A percentile compares a stretch with the other conserved stretches of the same genome.
Evolutionary conservation across 2,797 vertebrate species (phyloP).

Genomic region (Pogoniulus pusillus): DNA sequence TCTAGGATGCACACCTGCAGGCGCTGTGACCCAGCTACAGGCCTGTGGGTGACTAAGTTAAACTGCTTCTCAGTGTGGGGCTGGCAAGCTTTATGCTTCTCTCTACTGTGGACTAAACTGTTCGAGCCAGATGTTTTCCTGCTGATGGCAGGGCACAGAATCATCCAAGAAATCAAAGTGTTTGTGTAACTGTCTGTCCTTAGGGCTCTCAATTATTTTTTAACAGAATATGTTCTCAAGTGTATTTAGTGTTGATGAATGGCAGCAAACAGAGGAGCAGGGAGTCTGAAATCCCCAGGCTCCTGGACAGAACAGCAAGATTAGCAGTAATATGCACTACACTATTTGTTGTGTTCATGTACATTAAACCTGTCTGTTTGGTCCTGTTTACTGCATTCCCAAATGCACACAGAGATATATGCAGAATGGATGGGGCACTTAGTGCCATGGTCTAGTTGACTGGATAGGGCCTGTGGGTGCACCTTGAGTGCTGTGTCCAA

Average conservation of each 20-base stretch:
- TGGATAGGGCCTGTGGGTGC: too few relatives aligned
- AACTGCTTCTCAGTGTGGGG: background rate
- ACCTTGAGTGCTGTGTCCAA: too few relatives aligned
- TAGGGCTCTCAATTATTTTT: constrained; percentile 32
- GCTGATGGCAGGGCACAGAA: background rate
- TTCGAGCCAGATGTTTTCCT: constrained; percentile 28
- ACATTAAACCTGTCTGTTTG: background rate
- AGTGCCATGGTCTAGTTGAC: too few relatives aligned
- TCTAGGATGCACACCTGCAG: constrained; percentile 30
- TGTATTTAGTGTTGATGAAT: constrained; percentile 1
- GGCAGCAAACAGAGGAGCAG: background rate
- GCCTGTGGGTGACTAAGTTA: background rate
- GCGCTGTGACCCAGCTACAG: background rate
- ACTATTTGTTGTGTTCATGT: background rate
- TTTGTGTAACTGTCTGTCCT: constrained; percentile 34
- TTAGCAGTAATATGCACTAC: background rate
- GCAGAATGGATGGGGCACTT: too few relatives aligned
- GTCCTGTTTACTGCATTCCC: background rate
- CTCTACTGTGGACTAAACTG: background rate
- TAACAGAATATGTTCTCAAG: constrained; percentile 22
- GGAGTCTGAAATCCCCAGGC: background rate
- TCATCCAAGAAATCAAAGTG: constrained; percentile 5
- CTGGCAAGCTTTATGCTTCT: background rate
- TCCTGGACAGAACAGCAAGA: background rate
- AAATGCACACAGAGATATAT: background rate